A percentile compares a stretch with the other conserved stretches of the same genome.
phyloP scores from a whole-genome alignment of 2,113 vertebrate species.

The Tinamus guttatus region DNA sequence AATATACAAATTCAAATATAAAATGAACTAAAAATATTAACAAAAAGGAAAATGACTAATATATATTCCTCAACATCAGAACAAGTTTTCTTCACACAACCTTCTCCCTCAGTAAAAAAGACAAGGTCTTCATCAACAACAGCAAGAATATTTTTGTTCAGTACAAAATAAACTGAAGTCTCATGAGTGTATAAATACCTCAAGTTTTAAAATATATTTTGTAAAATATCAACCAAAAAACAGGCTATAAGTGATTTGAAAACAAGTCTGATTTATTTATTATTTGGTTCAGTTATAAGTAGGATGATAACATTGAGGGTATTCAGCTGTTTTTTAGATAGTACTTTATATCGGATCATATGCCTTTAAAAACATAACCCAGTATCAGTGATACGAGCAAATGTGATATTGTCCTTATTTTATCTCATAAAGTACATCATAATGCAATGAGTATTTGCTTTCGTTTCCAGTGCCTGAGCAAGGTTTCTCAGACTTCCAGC shows the following conservation, averaged over 20 bases:
- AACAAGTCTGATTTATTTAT: neutral
- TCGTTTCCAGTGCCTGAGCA: neutral
- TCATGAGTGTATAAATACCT: neutral
- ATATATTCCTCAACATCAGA: neutral
- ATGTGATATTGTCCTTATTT: neutral
- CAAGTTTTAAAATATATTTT: neutral
- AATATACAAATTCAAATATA: neutral
- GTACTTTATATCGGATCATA: neutral
- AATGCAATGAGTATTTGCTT: neutral
- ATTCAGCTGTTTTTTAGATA: neutral
- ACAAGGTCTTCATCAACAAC: neutral
- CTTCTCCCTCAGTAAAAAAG: neutral
- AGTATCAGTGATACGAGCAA: neutral
- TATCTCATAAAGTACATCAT: neutral
- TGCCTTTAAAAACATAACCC: neutral
- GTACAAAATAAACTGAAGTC: neutral
- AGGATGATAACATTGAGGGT: neutral
- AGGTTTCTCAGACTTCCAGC: neutral
- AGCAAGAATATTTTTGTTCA: neutral
- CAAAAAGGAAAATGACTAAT: neutral
- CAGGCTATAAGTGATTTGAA: neutral
- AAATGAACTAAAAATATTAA: neutral
- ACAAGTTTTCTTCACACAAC: neutral
- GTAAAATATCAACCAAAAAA: neutral
- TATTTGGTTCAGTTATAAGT: neutral